These are phyloP conservation scores for Acromyrmex heyeri DNA, from an alignment of 1,140 invertebrate species.

Conservation along the genomic window DNA sequence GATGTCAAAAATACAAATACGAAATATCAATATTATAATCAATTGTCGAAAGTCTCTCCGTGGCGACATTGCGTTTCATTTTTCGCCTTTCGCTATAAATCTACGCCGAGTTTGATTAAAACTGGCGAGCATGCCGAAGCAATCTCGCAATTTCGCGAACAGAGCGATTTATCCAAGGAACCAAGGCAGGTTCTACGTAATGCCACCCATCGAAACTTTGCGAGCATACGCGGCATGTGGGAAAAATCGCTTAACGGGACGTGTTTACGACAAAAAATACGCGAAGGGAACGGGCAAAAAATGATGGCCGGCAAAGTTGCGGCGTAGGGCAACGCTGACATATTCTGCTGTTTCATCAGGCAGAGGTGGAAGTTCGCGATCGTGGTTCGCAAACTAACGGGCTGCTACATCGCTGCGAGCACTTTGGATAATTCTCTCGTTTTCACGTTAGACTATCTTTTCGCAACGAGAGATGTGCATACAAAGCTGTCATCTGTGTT, in stretches of 20 bases:
- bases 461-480: not conserved
- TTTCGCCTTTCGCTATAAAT: constrained; percentile 39
- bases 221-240: not conserved
- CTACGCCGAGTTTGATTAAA: constrained; percentile 51
- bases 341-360: constrained; percentile 24
- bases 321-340: constrained; percentile 20
- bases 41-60: not conserved
- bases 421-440: constrained; percentile 34
- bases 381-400: not conserved
- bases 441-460: not conserved
- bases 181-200: not conserved
- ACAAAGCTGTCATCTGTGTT: not conserved
- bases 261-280: constrained; percentile 33
- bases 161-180: constrained; percentile 35
- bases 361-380: constrained; percentile 18
- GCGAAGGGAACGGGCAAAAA: constrained; percentile 11
- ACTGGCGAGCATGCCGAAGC: not conserved
- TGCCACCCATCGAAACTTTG: constrained; percentile 10
- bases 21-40: not conserved
- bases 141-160: constrained; percentile 31
- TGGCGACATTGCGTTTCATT: not conserved
- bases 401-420: not conserved
- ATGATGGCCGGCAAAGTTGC: constrained; percentile 27
- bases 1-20: not conserved
- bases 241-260: constrained; percentile 22